Percentiles rank a stretch among this genome's conserved stretches.
Conservation (phyloP, 1,140 invertebrate genomes). For the Colletes latitarsis region DNA sequence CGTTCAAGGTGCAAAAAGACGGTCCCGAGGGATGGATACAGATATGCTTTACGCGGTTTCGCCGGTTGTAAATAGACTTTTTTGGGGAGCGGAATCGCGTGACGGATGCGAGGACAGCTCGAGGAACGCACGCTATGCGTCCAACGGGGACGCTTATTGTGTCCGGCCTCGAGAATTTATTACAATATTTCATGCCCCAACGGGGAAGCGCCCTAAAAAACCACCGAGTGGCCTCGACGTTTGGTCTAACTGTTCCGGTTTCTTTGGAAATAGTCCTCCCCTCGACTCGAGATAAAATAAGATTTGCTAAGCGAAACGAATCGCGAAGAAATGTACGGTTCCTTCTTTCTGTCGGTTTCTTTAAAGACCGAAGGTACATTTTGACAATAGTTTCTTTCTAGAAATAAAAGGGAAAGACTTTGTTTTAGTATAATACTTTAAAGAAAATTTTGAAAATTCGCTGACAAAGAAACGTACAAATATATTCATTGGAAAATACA, state of each 20-base stretch:
- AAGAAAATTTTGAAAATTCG: too few relatives aligned
- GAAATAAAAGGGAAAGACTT: too few relatives aligned
- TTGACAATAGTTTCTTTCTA: too few relatives aligned
- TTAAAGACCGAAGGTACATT: not conserved
- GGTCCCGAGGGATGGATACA: not conserved
- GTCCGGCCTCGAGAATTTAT: slow-evolving; percentile 16
- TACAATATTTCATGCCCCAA: not conserved
- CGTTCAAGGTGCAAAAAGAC: not conserved
- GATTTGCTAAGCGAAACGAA: slow-evolving; percentile 3
- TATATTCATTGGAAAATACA: too few relatives aligned
- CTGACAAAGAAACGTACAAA: too few relatives aligned
- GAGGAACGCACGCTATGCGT: slow-evolving; percentile 9
- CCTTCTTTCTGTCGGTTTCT: too few relatives aligned
- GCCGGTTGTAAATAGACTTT: not conserved
- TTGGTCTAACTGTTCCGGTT: not conserved
- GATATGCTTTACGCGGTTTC: not conserved
- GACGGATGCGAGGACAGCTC: slow-evolving; percentile 33
- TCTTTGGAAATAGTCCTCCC: not conserved
- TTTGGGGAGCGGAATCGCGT: slow-evolving; percentile 6
- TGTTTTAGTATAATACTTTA: too few relatives aligned
- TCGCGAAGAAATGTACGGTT: not conserved
- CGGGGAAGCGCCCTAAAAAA: not conserved
- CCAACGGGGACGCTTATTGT: slow-evolving; percentile 21
- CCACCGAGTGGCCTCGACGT: not conserved
- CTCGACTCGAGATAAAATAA: not conserved